These are phyloP conservation scores for Timandra comae DNA, from an alignment of 2,888 invertebrate genomes.

Conservation along the genomic window DNA sequence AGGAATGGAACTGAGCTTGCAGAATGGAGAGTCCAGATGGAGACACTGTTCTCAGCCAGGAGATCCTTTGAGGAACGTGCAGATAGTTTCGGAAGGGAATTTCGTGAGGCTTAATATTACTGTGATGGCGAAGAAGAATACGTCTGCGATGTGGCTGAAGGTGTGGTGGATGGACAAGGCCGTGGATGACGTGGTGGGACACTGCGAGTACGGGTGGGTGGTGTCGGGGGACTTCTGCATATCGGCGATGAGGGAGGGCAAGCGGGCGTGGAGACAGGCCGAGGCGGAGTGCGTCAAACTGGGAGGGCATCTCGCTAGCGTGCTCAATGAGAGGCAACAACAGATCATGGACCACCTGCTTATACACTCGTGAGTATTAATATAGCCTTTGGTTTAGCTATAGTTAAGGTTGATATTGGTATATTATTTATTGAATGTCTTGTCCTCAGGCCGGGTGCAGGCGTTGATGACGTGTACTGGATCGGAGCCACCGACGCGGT, in stretches of 20 bases:
- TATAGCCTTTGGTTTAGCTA: not conserved
- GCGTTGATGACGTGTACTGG: conserved; percentile 85
- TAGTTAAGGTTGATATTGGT: too few relatives aligned
- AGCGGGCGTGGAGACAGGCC: conserved; percentile 80
- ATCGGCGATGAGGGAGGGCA: conserved; percentile 74
- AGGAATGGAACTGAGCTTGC: conserved; percentile 75
- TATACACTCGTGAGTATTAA: conserved; percentile 76
- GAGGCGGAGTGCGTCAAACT: conserved; percentile 79
- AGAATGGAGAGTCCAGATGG: conserved; percentile 78
- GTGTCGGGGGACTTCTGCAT: conserved; percentile 81
- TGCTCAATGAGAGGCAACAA: conserved; percentile 80
- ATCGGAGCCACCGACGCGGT: conserved; percentile 86
- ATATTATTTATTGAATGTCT: conserved; percentile 11
- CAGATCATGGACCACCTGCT: conserved; percentile 79
- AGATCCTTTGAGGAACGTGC: conserved; percentile 75
- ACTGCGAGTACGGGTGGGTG: conserved; percentile 85
- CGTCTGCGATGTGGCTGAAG: conserved; percentile 72
- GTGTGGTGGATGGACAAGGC: conserved; percentile 81
- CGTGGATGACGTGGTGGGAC: conserved; percentile 77
- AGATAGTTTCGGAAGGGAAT: conserved; percentile 78
- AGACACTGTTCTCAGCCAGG: conserved; percentile 78
- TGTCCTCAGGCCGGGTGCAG: conserved; percentile 79
- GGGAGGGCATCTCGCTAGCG: conserved; percentile 82
- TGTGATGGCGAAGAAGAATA: conserved; percentile 52
- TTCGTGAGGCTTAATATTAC: conserved; percentile 69